Evolutionary conservation across 2,888 invertebrate genomes (phyloP), one percentile per base, ranked within the genome.

Genomic region (Ctena decussata): DNA sequence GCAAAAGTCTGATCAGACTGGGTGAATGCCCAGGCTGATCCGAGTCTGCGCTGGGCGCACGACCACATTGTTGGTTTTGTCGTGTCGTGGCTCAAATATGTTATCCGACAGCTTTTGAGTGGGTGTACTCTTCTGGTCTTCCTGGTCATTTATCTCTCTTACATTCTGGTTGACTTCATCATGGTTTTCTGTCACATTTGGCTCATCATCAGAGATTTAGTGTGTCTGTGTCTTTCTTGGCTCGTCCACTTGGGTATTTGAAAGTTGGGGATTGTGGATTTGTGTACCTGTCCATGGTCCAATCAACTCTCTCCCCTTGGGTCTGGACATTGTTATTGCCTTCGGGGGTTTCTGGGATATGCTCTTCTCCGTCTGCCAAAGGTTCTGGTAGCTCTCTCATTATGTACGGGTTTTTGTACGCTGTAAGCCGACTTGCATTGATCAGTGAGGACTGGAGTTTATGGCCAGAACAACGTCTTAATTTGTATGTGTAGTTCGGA

Each of bases 331-430:
- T n/a, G n/a, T n/a, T n/a, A n/a, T 44, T 44, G 8, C 44, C 18
- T 44, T 44, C 44, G 44, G 11, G 18, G 18, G 8, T 79, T 53
- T 77, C 73, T 46, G 83, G 86, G 18, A 86, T 49, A 12, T 3
- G 39, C 77, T 77, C 80, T 65, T 83, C 75, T n/a, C n/a, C 53
- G 77, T 87, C 1, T 82, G 84, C 73, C 89, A 87, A 0, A 89
- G 35, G 32, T 84, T 71, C n/a, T 80, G 82, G n/a, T n/a, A 27
- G 69, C 87, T 69, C 69, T 18, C 69, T 32, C 35, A 69, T 37
- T 11, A 69, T 69, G 32, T 69, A 69, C 15, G 69, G 69, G 21
- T 69, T 30, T 69, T 69, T 69, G 69, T 69, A 69, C 6, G 6
- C 3, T 6, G 27, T 37, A 6, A 69, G 24, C 21, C 69, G 11